These are phyloP conservation scores for Hippocampus guttulatus DNA, from an alignment of 2,113 vertebrate species.

Conservation along the genomic window DNA sequence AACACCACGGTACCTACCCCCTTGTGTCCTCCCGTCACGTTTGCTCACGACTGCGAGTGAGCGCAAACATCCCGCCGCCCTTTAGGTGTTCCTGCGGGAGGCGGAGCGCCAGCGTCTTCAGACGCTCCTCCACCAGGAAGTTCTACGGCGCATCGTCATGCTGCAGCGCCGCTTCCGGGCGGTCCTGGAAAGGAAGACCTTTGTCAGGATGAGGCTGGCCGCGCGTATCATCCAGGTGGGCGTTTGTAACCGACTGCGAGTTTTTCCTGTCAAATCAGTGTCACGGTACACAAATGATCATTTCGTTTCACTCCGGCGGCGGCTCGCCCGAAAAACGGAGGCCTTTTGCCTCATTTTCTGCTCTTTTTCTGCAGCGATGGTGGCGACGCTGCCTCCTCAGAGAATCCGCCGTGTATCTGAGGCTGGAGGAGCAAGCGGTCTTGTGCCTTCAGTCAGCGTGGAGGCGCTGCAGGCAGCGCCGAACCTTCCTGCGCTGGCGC, in stretches of 20 bases:
- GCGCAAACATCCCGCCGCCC: background rate
- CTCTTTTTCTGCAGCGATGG: slow-evolving; percentile 69
- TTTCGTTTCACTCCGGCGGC: too few species aligned
- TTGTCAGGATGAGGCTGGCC: slow-evolving; percentile 76
- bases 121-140: slow-evolving; percentile 87
- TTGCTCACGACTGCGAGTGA: too few species aligned
- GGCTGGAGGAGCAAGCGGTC: slow-evolving; percentile 65
- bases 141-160: slow-evolving; percentile 80
- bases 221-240: slow-evolving; percentile 81
- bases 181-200: slow-evolving; percentile 81
- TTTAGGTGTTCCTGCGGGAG: slow-evolving; percentile 90
- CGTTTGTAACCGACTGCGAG: background rate
- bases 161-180: slow-evolving; percentile 87
- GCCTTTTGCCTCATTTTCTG: background rate
- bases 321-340: background rate
- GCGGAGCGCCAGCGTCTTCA: slow-evolving; percentile 85
- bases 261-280: background rate
- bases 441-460: slow-evolving; percentile 81
- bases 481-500: slow-evolving; percentile 73
- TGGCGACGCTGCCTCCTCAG: slow-evolving; percentile 77
- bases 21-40: background rate
- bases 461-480: slow-evolving; percentile 77
- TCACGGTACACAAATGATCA: background rate
- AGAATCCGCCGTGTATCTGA: slow-evolving; percentile 53
- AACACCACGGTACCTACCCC: slow-evolving; percentile 80